A percentile compares a stretch with the other conserved stretches of the same genome.
Conservation (phyloP, 2,113 vertebrate species). For the Ardeotis arabs region DNA sequence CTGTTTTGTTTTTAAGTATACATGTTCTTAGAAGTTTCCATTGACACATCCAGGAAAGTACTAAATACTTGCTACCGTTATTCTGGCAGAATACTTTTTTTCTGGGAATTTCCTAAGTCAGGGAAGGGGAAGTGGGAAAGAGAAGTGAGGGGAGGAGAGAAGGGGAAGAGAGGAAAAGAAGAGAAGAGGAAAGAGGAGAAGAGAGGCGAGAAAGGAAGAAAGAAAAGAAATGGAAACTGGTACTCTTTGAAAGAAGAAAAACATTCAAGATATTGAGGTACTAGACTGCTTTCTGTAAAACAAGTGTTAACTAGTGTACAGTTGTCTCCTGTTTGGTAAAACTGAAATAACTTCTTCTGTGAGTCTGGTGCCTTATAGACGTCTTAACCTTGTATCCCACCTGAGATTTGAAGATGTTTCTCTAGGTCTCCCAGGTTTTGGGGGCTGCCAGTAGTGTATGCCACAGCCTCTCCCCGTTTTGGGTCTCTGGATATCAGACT, state of each 20-base stretch:
- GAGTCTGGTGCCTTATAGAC: not conserved
- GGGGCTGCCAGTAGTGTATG: not conserved
- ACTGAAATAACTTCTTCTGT: not conserved
- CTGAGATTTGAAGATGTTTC: not conserved
- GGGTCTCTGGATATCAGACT: not conserved
- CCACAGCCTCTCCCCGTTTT: not conserved
- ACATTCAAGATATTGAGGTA: not conserved
- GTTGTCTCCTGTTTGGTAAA: not conserved
- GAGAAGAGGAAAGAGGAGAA: not conserved
- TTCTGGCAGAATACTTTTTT: not conserved
- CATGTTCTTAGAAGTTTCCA: not conserved
- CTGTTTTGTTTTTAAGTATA: not conserved
- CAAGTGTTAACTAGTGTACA: not conserved
- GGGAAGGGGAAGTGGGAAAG: not conserved
- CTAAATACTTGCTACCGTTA: not conserved
- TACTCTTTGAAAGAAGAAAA: not conserved
- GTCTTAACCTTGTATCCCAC: not conserved
- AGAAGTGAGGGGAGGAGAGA: not conserved
- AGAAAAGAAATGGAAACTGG: not conserved
- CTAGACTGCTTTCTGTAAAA: not conserved
- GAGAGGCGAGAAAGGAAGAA: not conserved
- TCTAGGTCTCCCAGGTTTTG: not conserved
- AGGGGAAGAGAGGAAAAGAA: not conserved
- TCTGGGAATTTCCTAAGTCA: not conserved
- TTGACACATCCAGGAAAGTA: not conserved